Evolutionary conservation across 1,140 invertebrate species (phyloP).

Genomic region (Bombus impatiens): DNA sequence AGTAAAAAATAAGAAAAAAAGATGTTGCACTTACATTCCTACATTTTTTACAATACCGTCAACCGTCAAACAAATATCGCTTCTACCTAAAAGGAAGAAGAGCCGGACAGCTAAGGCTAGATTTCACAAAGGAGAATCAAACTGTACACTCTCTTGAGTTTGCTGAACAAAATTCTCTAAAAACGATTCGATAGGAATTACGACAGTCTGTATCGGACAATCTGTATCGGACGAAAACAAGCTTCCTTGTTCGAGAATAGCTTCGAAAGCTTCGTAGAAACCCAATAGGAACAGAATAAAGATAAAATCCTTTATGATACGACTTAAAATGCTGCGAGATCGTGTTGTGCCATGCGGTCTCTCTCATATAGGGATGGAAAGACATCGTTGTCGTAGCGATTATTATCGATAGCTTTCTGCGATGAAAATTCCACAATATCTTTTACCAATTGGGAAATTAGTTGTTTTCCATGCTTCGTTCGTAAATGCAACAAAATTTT

Average conservation of each 20-base stretch:
- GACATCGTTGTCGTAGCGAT: too few species aligned
- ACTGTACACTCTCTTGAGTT: background rate
- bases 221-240: background rate
- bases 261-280: background rate
- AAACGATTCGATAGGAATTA: background rate
- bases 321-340: background rate
- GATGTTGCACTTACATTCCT: too few species aligned
- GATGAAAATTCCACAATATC: too few species aligned
- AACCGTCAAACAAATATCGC: background rate
- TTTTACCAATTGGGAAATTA: too few species aligned
- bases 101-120: background rate
- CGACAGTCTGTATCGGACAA: background rate
- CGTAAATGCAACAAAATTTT: background rate
- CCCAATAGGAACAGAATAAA: background rate
- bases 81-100: background rate
- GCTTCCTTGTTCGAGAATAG: background rate
- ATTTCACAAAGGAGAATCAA: background rate
- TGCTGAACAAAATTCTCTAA: background rate
- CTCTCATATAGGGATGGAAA: background rate
- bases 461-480: too few species aligned
- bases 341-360: too few species aligned
- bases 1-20: too few species aligned
- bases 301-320: background rate
- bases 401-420: too few species aligned
- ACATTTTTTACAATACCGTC: background rate